These are phyloP conservation scores for Heterotilapia buettikoferi DNA, from an alignment of 2,113 vertebrate genomes.

Conservation along the genomic window DNA sequence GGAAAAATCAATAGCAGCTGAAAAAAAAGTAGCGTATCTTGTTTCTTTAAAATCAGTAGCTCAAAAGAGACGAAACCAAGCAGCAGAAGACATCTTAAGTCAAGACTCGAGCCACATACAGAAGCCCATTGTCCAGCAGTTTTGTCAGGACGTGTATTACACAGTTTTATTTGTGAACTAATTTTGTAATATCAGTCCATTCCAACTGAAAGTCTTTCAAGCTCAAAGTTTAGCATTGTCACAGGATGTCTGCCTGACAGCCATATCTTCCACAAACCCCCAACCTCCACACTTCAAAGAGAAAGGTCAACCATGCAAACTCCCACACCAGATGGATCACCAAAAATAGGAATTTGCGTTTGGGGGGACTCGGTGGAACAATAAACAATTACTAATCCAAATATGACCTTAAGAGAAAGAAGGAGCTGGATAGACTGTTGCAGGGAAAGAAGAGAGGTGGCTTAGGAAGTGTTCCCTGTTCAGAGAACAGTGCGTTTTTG, in stretches of 20 bases:
- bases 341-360: conserved; percentile 54
- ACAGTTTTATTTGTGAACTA: not conserved
- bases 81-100: not conserved
- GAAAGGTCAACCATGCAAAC: conserved; percentile 43
- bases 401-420: conserved; percentile 17
- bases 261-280: conserved; percentile 7
- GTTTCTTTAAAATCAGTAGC: not conserved
- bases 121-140: not conserved
- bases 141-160: not conserved
- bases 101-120: not conserved
- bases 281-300: not conserved
- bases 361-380: conserved; percentile 18
- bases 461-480: not conserved
- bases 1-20: not conserved
- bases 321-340: conserved; percentile 36
- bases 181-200: not conserved
- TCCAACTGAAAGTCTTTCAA: not conserved
- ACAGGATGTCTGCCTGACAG: conserved; percentile 1
- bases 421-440: not conserved
- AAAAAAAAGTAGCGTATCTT: not conserved
- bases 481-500: not conserved
- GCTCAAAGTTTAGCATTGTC: not conserved
- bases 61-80: not conserved
- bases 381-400: conserved; percentile 54
- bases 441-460: not conserved